phyloP scores from a whole-genome alignment of 2,797 vertebrate species.

The Amniataba percoides region DNA sequence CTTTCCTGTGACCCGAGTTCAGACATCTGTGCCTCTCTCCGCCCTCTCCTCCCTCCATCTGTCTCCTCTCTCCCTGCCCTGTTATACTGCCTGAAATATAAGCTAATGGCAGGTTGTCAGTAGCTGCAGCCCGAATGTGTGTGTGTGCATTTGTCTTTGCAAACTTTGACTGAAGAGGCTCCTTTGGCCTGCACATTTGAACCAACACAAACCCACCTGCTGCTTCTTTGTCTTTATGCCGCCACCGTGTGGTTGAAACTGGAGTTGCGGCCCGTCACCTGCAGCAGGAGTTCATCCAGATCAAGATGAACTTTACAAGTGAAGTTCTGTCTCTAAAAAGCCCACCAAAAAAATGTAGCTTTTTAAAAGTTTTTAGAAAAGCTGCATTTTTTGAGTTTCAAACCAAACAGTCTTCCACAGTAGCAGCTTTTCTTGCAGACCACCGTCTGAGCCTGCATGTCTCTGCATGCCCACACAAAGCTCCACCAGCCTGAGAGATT shows the following conservation, averaged over 20 bases:
- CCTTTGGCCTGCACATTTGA: conserved; percentile 1
- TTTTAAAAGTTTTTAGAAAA: background rate
- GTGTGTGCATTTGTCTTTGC: background rate
- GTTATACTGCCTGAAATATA: conserved; percentile 32
- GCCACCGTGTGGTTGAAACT: conserved; percentile 33
- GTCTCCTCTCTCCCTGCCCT: conserved; percentile 27
- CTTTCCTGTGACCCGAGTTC: conserved; percentile 37
- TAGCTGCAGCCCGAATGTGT: background rate
- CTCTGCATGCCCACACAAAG: conserved; percentile 27
- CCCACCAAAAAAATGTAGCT: background rate
- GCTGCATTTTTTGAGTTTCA: background rate
- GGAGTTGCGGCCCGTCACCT: background rate
- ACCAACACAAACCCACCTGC: conserved; percentile 10
- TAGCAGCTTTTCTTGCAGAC: conserved; percentile 2
- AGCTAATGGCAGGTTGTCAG: conserved; percentile 65
- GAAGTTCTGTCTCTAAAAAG: background rate
- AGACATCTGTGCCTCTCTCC: conserved; percentile 33
- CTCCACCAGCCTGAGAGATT: background rate
- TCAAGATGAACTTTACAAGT: background rate
- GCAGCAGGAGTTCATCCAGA: background rate
- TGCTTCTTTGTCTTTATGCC: conserved; percentile 13
- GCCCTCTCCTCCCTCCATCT: background rate
- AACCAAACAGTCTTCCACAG: background rate
- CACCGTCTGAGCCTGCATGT: conserved; percentile 31
- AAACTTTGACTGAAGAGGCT: conserved; percentile 4